Percentiles rank a stretch among this genome's conserved stretches.
These are phyloP conservation scores for Leuciscus idus DNA, from an alignment of 2,113 vertebrate species.

Conservation along the genomic window DNA sequence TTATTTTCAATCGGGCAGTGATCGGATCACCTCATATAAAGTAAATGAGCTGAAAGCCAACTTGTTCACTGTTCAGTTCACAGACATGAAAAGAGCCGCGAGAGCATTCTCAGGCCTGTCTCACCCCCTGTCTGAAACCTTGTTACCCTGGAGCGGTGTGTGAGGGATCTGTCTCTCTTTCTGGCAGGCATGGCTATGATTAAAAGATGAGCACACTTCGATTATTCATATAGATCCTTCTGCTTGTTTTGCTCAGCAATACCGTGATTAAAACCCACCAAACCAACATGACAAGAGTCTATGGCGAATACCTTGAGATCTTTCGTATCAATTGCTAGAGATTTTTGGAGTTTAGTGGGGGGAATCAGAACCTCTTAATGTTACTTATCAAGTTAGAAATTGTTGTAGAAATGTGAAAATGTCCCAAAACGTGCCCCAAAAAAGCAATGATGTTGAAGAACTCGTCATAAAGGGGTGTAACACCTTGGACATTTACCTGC, in stretches of 20 bases:
- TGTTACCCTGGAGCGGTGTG: conserved; percentile 74
- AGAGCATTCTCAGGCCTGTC: conserved; percentile 72
- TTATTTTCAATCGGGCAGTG: not conserved
- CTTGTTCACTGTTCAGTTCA: not conserved
- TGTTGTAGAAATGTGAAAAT: too few species aligned
- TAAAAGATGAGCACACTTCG: conserved; percentile 81
- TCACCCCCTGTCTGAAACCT: conserved; percentile 69
- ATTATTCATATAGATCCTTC: conserved; percentile 81
- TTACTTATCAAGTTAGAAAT: too few species aligned
- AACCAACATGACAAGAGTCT: not conserved
- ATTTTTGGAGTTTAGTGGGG: too few species aligned
- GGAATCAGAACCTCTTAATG: too few species aligned
- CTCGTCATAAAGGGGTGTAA: not conserved
- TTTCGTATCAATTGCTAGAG: too few species aligned
- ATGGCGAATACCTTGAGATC: too few species aligned
- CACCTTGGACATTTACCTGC: not conserved
- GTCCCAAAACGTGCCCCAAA: too few species aligned
- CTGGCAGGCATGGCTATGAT: conserved; percentile 68
- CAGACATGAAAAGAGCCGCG: conserved; percentile 67
- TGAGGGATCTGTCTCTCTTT: conserved; percentile 69
- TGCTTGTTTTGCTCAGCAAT: conserved; percentile 53
- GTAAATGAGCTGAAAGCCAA: not conserved
- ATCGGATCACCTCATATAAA: not conserved
- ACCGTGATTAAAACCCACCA: conserved; percentile 49
- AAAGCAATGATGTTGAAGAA: not conserved